Percentiles rank a stretch among this genome's conserved stretches.
Conservation (phyloP, 2,113 vertebrate species). For the Orientallactaga bullata region DNA sequence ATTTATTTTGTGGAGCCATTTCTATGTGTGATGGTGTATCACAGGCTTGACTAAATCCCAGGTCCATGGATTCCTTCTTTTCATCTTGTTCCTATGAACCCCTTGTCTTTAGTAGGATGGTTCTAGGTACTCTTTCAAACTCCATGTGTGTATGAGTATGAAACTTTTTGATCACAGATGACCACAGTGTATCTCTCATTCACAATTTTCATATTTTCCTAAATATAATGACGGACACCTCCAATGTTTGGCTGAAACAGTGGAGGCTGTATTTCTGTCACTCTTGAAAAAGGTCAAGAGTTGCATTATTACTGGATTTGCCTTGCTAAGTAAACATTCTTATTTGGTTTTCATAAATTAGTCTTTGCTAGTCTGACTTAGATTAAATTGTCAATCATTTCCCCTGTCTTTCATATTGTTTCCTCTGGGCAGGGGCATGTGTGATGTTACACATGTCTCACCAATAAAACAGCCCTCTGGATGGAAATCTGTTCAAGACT, state of each 20-base stretch:
- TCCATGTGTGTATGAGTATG: not conserved
- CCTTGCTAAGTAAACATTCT: slow-evolving; percentile 10
- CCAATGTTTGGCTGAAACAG: not conserved
- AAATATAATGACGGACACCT: not conserved
- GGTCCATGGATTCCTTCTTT: not conserved
- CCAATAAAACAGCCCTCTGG: slow-evolving; percentile 79
- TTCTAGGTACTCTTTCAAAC: not conserved
- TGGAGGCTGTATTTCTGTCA: not conserved
- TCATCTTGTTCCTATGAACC: not conserved
- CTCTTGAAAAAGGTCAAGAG: not conserved
- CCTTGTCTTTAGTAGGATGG: not conserved
- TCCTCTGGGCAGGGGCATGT: slow-evolving; percentile 65
- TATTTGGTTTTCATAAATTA: slow-evolving; percentile 69
- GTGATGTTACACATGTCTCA: slow-evolving; percentile 70
- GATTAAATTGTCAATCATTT: slow-evolving; percentile 83
- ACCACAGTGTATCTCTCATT: not conserved
- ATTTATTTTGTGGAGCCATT: not conserved
- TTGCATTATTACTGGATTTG: slow-evolving; percentile 59
- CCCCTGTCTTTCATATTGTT: slow-evolving; percentile 78
- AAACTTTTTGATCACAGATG: not conserved
- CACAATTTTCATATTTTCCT: not conserved
- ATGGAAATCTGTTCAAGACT: slow-evolving; percentile 83
- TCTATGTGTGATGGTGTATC: not conserved
- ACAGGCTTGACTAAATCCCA: not conserved
- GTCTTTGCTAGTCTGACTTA: slow-evolving; percentile 70